These are phyloP conservation scores for Heteronetta atricapilla DNA, from an alignment of 2,113 vertebrate genomes.

Conservation along the genomic window DNA sequence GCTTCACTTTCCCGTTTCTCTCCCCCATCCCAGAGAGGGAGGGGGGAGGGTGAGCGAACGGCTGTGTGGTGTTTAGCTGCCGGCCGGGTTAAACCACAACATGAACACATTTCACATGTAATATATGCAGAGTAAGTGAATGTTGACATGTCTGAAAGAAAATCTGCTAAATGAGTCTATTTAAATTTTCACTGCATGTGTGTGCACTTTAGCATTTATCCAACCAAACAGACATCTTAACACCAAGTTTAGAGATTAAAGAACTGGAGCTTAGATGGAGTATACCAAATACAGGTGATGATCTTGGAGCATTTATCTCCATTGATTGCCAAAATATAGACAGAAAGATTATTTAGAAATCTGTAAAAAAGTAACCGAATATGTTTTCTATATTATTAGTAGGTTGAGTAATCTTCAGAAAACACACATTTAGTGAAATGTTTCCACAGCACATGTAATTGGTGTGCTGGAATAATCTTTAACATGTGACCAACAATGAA, in stretches of 20 bases:
- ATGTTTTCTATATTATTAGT: not conserved
- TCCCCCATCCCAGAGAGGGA: too few species aligned
- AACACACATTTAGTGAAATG: not conserved
- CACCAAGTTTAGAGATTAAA: not conserved
- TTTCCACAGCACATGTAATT: not conserved
- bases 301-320: not conserved
- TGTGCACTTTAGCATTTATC: not conserved
- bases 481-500: not conserved
- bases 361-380: not conserved
- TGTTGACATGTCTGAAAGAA: not conserved
- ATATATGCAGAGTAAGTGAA: not conserved
- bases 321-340: not conserved
- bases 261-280: not conserved
- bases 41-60: too few species aligned
- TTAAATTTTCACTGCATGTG: not conserved
- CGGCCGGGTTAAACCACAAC: too few species aligned
- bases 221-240: not conserved
- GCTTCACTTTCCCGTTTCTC: too few species aligned
- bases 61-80: too few species aligned
- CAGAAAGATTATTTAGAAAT: not conserved
- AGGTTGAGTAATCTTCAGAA: not conserved
- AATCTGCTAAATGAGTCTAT: not conserved
- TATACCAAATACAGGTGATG: not conserved
- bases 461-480: not conserved
- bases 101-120: too few species aligned